These are phyloP conservation scores for Mustela nigripes DNA, from an alignment of 2,113 vertebrate genomes.

Conservation along the genomic window DNA sequence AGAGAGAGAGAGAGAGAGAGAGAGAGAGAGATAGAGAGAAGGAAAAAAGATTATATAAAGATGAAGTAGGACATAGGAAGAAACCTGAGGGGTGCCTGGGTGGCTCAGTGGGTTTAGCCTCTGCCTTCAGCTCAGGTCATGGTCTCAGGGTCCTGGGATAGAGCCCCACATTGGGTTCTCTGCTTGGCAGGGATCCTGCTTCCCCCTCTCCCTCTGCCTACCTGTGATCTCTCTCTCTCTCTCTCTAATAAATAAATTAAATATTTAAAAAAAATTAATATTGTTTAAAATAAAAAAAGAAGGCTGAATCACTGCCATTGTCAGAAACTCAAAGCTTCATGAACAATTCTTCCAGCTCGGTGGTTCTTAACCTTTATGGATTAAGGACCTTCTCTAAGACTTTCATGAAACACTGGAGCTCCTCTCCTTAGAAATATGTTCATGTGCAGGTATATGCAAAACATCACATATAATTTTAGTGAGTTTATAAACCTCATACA, in stretches of 20 bases:
- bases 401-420: not conserved
- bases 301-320: not conserved
- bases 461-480: not conserved
- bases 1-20: not conserved
- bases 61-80: not conserved
- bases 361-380: not conserved
- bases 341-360: not conserved
- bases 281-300: not conserved
- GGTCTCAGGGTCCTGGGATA: too few species aligned
- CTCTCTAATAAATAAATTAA: too few species aligned
- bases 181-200: too few species aligned
- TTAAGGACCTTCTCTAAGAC: not conserved
- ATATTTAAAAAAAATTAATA: too few species aligned
- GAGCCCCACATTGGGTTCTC: too few species aligned
- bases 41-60: not conserved
- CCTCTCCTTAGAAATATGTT: not conserved
- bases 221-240: too few species aligned
- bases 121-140: too few species aligned
- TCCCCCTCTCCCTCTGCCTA: too few species aligned
- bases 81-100: not conserved
- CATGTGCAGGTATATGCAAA: not conserved
- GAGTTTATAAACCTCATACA: not conserved
- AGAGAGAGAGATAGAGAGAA: not conserved
- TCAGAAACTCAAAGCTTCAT: constrained; percentile 5
- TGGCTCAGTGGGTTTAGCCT: too few species aligned